A percentile compares a stretch with the other conserved stretches of the same genome.
Evolutionary conservation across 2,797 vertebrate species (phyloP).

Genomic region (Coluber constrictor): DNA sequence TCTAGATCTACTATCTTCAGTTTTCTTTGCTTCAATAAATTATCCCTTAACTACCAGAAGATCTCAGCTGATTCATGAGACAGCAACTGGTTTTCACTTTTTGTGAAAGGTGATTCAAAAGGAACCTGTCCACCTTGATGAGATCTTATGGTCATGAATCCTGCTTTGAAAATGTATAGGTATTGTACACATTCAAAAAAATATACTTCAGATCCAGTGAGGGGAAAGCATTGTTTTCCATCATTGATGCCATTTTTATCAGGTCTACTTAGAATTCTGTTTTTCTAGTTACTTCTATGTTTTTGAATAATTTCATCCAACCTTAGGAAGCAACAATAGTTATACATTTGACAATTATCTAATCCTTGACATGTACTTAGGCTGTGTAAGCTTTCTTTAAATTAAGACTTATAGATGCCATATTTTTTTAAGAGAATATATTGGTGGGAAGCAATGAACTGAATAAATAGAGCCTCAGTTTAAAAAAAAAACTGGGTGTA

Average conservation of each 20-base stretch:
- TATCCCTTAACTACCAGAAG: conserved; percentile 24
- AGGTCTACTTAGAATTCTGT: not conserved
- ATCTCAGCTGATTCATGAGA: conserved; percentile 32
- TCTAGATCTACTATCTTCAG: not conserved
- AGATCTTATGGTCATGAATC: conserved; percentile 33
- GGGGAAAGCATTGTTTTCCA: not conserved
- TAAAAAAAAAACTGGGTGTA: not conserved
- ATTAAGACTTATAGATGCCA: not conserved
- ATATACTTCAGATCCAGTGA: conserved; percentile 11
- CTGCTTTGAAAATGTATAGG: conserved; percentile 11
- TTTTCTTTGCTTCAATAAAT: conserved; percentile 34
- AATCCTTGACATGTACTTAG: conserved; percentile 24
- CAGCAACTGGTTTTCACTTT: conserved; percentile 40
- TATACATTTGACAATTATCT: conserved; percentile 25
- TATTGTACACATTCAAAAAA: conserved; percentile 2
- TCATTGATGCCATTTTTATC: not conserved
- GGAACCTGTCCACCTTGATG: conserved; percentile 40
- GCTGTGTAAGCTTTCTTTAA: not conserved
- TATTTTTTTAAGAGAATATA: not conserved
- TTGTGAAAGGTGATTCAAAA: conserved; percentile 38
- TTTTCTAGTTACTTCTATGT: not conserved
- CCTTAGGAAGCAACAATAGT: conserved; percentile 13
- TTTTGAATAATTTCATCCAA: not conserved
- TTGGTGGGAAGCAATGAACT: not conserved
- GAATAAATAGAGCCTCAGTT: not conserved